These are phyloP conservation scores for Cantharis rufa DNA, from an alignment of 2,888 invertebrate species.

Conservation along the genomic window DNA sequence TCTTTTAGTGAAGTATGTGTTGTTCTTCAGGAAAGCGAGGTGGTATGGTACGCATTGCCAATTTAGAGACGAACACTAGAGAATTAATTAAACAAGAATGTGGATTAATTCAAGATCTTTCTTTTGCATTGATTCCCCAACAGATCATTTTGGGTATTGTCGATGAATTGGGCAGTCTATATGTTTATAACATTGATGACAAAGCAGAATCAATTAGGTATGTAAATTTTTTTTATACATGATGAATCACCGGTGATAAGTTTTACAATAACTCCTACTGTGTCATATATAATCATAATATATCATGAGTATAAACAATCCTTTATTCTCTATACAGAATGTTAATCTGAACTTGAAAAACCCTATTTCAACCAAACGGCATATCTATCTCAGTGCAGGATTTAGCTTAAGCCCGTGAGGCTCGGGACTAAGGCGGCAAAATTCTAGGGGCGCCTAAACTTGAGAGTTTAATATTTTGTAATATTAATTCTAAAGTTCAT, in stretches of 20 bases:
- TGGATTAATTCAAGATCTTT: constrained; percentile 87
- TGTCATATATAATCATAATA: not conserved
- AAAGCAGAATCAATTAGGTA: constrained; percentile 63
- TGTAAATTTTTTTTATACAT: constrained; percentile 11
- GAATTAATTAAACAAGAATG: constrained; percentile 85
- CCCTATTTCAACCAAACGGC: too few species aligned
- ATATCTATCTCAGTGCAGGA: too few species aligned
- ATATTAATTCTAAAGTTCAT: too few species aligned
- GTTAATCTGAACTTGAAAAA: too few species aligned
- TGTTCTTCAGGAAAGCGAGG: constrained; percentile 52
- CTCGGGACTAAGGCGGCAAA: too few species aligned
- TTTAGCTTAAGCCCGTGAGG: too few species aligned
- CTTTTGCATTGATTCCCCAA: constrained; percentile 82
- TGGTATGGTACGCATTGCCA: constrained; percentile 84
- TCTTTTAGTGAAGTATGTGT: not conserved
- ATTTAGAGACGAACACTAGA: constrained; percentile 74
- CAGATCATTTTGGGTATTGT: constrained; percentile 84
- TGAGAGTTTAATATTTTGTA: too few species aligned
- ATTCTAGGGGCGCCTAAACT: too few species aligned
- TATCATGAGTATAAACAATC: too few species aligned
- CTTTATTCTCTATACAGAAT: too few species aligned
- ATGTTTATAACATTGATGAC: constrained; percentile 77
- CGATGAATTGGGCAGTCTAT: constrained; percentile 83
- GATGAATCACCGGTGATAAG: not conserved
- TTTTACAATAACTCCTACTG: constrained; percentile 40